These are phyloP conservation scores for Tenthredo notha DNA, from an alignment of 2,888 invertebrate genomes.

Conservation along the genomic window DNA sequence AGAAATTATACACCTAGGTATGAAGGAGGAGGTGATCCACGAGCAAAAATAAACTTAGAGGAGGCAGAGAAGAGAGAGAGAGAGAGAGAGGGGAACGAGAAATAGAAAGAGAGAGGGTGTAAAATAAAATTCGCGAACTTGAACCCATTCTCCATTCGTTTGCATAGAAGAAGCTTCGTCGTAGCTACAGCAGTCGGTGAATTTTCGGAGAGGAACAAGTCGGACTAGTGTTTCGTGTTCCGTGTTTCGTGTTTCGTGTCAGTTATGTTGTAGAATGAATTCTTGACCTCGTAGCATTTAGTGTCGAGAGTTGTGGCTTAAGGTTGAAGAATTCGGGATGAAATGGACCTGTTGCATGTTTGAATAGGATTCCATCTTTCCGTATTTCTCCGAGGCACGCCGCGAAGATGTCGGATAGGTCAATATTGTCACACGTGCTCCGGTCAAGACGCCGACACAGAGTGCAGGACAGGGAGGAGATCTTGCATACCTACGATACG, in stretches of 20 bases:
- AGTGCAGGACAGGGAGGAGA: slow-evolving; percentile 29
- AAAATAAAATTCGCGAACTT: not conserved
- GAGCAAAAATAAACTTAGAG: not conserved
- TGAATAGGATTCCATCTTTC: slow-evolving; percentile 66
- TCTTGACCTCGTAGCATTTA: slow-evolving; percentile 39
- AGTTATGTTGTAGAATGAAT: slow-evolving; percentile 34
- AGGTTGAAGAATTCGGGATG: slow-evolving; percentile 54
- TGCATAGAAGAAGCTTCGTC: not conserved
- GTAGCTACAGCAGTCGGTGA: not conserved
- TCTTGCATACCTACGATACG: slow-evolving; percentile 21
- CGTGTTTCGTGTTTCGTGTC: not conserved
- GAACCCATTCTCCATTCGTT: not conserved
- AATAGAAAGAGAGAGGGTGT: not conserved
- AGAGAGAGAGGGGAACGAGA: too few relatives aligned
- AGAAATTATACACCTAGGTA: not conserved
- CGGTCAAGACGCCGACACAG: slow-evolving; percentile 61
- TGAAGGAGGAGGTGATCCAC: not conserved
- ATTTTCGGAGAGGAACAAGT: not conserved
- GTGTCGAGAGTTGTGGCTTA: not conserved
- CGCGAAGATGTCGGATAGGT: slow-evolving; percentile 58
- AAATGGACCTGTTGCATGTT: slow-evolving; percentile 61
- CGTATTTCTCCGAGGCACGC: slow-evolving; percentile 44
- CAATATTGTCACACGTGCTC: slow-evolving; percentile 70
- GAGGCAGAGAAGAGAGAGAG: not conserved
- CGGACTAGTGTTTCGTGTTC: not conserved